Conservation (phyloP, 2,797 vertebrate species). For the Rhyacichthys aspro region DNA sequence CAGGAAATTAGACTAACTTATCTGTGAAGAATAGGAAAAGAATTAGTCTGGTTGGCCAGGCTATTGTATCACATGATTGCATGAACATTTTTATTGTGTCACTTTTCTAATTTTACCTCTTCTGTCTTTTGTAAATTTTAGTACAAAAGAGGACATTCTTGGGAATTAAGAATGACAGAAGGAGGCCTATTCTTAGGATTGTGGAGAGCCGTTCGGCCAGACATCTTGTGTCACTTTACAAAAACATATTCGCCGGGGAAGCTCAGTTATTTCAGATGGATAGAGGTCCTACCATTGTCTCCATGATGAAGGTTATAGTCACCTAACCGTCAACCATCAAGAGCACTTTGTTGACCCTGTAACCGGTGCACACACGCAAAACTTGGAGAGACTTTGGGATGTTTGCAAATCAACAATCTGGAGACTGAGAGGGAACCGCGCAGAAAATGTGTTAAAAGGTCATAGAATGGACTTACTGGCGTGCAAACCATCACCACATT, state of each 20-base stretch:
- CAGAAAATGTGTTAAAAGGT: conserved; percentile 28
- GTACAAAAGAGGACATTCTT: conserved; percentile 20
- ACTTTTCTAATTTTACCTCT: too few species aligned
- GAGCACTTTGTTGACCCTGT: conserved; percentile 27
- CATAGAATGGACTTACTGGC: conserved; percentile 36
- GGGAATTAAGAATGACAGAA: conserved; percentile 19
- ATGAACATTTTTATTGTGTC: too few species aligned
- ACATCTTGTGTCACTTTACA: conserved; percentile 18
- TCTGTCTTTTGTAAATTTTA: conserved; percentile 30
- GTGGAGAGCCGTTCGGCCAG: conserved; percentile 3
- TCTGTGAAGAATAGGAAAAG: too few species aligned
- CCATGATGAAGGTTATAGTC: conserved; percentile 36
- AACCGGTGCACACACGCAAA: conserved; percentile 33
- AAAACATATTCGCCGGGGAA: conserved; percentile 14
- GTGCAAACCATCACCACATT: conserved; percentile 27
- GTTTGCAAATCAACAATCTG: conserved; percentile 30
- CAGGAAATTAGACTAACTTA: too few species aligned
- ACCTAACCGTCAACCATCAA: conserved; percentile 34
- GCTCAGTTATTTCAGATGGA: conserved; percentile 23
- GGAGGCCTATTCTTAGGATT: conserved; percentile 10
- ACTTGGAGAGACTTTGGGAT: conserved; percentile 30
- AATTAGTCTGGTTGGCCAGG: too few species aligned
- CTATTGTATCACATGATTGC: too few species aligned
- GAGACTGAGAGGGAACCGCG: conserved; percentile 30
- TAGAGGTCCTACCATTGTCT: conserved; percentile 13